phyloP scores from a whole-genome alignment of 2,888 invertebrate species.

The Lampropteryx suffumata region DNA sequence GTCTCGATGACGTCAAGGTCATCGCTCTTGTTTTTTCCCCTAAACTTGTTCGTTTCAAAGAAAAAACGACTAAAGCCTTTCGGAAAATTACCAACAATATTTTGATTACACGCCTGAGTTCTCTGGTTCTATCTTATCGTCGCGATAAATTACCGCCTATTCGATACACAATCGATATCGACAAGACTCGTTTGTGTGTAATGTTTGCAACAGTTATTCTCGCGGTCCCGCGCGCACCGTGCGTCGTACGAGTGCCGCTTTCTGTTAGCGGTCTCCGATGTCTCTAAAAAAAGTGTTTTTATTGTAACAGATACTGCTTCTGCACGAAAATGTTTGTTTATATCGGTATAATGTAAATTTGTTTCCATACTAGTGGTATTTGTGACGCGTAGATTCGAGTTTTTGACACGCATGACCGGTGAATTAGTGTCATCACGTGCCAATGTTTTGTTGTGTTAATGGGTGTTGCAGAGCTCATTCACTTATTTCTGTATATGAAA shows the following conservation, averaged over 20 bases:
- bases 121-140: slow-evolving; percentile 67
- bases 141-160: slow-evolving; percentile 71
- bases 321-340: slow-evolving; percentile 18
- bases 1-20: slow-evolving; percentile 46
- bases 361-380: slow-evolving; percentile 31
- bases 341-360: slow-evolving; percentile 21
- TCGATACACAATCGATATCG: slow-evolving; percentile 75
- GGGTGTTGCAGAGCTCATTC: slow-evolving; percentile 29
- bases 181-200: slow-evolving; percentile 56
- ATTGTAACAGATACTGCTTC: slow-evolving; percentile 18
- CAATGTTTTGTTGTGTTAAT: slow-evolving; percentile 40
- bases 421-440: slow-evolving; percentile 41
- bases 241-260: slow-evolving; percentile 32
- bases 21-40: slow-evolving; percentile 40
- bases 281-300: slow-evolving; percentile 27
- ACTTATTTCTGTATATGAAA: slow-evolving; percentile 9
- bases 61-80: slow-evolving; percentile 18
- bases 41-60: slow-evolving; percentile 23
- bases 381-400: slow-evolving; percentile 30
- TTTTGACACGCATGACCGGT: slow-evolving; percentile 32
- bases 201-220: slow-evolving; percentile 70
- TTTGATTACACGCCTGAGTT: slow-evolving; percentile 38
- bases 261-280: slow-evolving; percentile 19
- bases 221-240: slow-evolving; percentile 61
- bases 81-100: slow-evolving; percentile 48